A percentile compares a stretch with the other conserved stretches of the same genome.
These are phyloP conservation scores for Dipodomys ordii DNA, from an alignment of 2,113 vertebrate species.

Conservation along the genomic window DNA sequence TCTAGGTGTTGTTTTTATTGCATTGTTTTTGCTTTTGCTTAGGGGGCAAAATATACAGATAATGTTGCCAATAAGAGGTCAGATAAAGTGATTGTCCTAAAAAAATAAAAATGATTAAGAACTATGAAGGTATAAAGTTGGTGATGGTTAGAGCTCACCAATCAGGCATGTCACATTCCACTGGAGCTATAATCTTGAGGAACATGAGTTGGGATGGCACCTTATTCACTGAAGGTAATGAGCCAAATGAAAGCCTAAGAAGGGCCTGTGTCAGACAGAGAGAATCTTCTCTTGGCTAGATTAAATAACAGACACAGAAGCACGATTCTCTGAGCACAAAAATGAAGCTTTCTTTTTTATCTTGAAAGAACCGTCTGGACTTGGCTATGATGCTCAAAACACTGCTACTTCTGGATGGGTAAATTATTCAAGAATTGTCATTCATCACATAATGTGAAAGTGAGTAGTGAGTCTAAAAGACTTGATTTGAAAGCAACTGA, in stretches of 20 bases:
- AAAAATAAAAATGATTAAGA: neutral
- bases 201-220: neutral
- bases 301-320: neutral
- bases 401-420: neutral
- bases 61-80: neutral
- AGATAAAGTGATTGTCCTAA: neutral
- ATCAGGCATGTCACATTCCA: neutral
- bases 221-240: neutral
- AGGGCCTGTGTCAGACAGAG: neutral
- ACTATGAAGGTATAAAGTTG: neutral
- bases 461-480: neutral
- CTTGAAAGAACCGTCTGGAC: neutral
- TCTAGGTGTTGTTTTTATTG: neutral
- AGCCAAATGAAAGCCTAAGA: neutral
- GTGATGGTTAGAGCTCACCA: neutral
- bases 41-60: neutral
- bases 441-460: neutral
- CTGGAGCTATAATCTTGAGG: neutral
- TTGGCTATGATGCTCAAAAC: neutral
- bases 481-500: neutral
- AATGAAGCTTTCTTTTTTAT: neutral
- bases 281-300: neutral
- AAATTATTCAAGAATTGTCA: neutral
- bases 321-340: neutral
- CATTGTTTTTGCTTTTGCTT: neutral